Conservation (phyloP, 2,797 vertebrate species). For the Cynodonichthys magdalenae region DNA sequence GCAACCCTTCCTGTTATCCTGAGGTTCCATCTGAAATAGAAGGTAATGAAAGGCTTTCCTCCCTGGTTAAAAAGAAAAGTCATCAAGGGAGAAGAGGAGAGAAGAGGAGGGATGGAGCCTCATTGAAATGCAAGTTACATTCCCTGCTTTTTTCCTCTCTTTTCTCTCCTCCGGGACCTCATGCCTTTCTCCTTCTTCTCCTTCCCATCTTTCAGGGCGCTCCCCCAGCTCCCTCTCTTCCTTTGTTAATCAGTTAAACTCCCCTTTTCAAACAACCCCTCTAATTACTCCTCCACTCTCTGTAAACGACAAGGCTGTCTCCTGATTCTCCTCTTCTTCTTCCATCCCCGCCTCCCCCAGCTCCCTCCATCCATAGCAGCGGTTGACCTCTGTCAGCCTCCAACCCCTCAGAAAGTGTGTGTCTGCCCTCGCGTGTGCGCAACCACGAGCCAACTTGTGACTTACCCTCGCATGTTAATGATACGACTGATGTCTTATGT, state of each 20-base stretch:
- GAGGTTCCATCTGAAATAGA: slow-evolving; percentile 72
- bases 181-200: slow-evolving; percentile 67
- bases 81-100: slow-evolving; percentile 77
- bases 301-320: slow-evolving; percentile 78
- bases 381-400: slow-evolving; percentile 84
- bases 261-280: slow-evolving; percentile 86
- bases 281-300: slow-evolving; percentile 86
- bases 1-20: slow-evolving; percentile 47
- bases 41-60: slow-evolving; percentile 64
- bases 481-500: slow-evolving; percentile 44
- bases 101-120: slow-evolving; percentile 71
- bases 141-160: slow-evolving; percentile 53
- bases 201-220: slow-evolving; percentile 69
- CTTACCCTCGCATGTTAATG: slow-evolving; percentile 54
- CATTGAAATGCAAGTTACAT: slow-evolving; percentile 84
- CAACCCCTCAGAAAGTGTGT: slow-evolving; percentile 46
- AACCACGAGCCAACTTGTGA: slow-evolving; percentile 9
- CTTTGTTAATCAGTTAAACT: slow-evolving; percentile 89
- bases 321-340: slow-evolving; percentile 53
- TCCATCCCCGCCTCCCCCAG: slow-evolving; percentile 33
- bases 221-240: slow-evolving; percentile 72
- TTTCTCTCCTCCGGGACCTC: slow-evolving; percentile 62
- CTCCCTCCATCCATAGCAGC: slow-evolving; percentile 61
- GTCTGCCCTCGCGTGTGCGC: slow-evolving; percentile 14
- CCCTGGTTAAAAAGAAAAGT: slow-evolving; percentile 78